Percentiles rank a stretch among this genome's conserved stretches.
Evolutionary conservation across 2,113 vertebrate species (phyloP).

Genomic region (Notarius quadriscutis): DNA sequence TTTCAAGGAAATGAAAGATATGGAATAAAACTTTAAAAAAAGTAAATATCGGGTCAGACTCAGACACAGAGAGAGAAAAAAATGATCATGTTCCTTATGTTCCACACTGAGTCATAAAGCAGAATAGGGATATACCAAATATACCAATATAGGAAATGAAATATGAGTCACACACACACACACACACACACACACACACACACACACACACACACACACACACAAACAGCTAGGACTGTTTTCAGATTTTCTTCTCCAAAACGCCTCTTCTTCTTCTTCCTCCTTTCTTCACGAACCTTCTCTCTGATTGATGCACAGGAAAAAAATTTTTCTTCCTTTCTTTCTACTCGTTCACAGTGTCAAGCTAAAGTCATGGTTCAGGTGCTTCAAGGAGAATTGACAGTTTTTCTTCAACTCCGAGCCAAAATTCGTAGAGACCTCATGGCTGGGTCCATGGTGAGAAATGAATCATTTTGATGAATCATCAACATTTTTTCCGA

Average conservation of each 20-base stretch:
- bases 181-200: conserved; percentile 21
- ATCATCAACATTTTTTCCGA: not conserved
- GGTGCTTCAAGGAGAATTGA: not conserved
- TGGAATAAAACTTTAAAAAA: not conserved
- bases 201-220: conserved; percentile 1
- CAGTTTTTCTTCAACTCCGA: not conserved
- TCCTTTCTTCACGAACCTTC: not conserved
- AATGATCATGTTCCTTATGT: conserved; percentile 2
- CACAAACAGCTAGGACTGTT: not conserved
- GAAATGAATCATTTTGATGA: conserved; percentile 12
- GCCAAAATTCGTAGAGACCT: not conserved
- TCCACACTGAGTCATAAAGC: conserved; percentile 29
- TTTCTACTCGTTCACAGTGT: conserved; percentile 1
- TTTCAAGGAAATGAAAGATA: not conserved
- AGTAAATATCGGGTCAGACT: not conserved
- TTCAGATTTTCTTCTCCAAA: conserved; percentile 27
- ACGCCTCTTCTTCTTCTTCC: conserved; percentile 17
- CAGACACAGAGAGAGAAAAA: not conserved
- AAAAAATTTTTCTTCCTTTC: no score
- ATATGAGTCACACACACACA: conserved; percentile 28
- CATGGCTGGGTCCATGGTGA: not conserved
- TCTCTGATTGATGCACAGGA: conserved; percentile 5
- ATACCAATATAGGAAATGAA: conserved; percentile 32
- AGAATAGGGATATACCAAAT: conserved; percentile 33
- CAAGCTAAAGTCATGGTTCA: not conserved